Evolutionary conservation across 2,113 vertebrate species (phyloP).

Genomic region (Danionella cerebrum): DNA sequence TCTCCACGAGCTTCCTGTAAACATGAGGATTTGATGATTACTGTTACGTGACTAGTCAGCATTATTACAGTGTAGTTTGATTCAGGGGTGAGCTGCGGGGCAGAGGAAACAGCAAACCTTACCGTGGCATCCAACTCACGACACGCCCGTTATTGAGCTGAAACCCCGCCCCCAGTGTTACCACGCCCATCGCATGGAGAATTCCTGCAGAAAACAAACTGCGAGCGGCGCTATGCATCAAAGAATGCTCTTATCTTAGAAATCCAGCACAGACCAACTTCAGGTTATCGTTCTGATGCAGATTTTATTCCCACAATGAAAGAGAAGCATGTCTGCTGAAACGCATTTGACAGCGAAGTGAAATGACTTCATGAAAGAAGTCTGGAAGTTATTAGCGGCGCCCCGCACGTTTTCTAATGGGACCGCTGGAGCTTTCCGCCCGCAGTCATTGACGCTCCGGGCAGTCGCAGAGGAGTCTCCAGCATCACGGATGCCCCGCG

Average conservation of each 20-base stretch:
- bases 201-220: conserved; percentile 11
- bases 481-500: conserved; percentile 41
- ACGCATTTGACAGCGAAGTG: neutral
- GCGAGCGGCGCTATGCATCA: conserved; percentile 23
- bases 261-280: neutral
- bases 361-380: neutral
- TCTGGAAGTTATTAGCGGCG: neutral
- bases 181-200: too few relatives aligned
- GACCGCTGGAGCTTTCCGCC: neutral
- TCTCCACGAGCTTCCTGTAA: too few relatives aligned
- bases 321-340: neutral
- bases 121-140: too few relatives aligned
- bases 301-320: neutral
- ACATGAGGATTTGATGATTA: too few relatives aligned
- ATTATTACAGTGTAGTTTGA: too few relatives aligned
- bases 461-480: conserved; percentile 59
- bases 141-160: too few relatives aligned
- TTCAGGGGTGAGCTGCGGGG: too few relatives aligned
- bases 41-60: too few relatives aligned
- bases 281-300: neutral
- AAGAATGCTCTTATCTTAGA: neutral
- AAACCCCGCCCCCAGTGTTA: too few relatives aligned
- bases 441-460: conserved; percentile 55
- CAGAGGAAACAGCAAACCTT: too few relatives aligned
- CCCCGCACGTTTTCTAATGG: conserved; percentile 21